Base-by-base conservation (phyloP, 1,140 invertebrate species). In the Drosophila nannoptera region DNA sequence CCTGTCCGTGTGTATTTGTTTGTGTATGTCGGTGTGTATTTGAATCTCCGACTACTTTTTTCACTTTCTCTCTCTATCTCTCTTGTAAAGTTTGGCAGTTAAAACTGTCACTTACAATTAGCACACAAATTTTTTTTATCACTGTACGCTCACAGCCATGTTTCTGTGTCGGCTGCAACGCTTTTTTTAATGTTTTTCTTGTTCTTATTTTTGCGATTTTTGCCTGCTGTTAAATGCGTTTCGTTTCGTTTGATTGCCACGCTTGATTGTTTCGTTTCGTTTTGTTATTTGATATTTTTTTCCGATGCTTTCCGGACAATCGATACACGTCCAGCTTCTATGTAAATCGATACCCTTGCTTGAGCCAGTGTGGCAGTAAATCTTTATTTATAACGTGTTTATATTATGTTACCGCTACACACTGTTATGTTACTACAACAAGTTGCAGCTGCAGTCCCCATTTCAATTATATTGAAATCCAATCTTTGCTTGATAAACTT, bases 211-310 rank as follows among this genome's bases (percentile, higher is more conserved):
- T 38, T 59, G 16, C 48, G 49, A 43, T 46, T 16, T 46, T 11
- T 31, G 45, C 11, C 69, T 68, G 38, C 53, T 46, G 42, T 45
- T 73, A 73, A 77, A 77, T 77, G 75, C 73, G 73, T 76, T 77
- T 76, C 45, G 63, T 75, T 69, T 73, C 48, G 49, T 55, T 69
- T 75, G 75, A 76, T 77, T 77, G 73, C 72, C 74, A 77, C 72
- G 67, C 67, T 75, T 77, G 74, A 76, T 76, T 73, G 68, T 73
- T 69, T 64, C 62, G 53, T 58, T 72, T 62, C 31, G 53, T 55
- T 74, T 62, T 67, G 63, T 72, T 72, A 46, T 69, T 69, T 69
- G 66, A 69, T 69, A 63, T 62, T 52, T 67, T 58, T 14, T 69
- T 36, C 55, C 60, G 52, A 69, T 56, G 46, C 42, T 68, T 75